A percentile compares a stretch with the other conserved stretches of the same genome.
Conservation (phyloP, 2,113 vertebrate species). For the Paradoxurus hermaphroditus region DNA sequence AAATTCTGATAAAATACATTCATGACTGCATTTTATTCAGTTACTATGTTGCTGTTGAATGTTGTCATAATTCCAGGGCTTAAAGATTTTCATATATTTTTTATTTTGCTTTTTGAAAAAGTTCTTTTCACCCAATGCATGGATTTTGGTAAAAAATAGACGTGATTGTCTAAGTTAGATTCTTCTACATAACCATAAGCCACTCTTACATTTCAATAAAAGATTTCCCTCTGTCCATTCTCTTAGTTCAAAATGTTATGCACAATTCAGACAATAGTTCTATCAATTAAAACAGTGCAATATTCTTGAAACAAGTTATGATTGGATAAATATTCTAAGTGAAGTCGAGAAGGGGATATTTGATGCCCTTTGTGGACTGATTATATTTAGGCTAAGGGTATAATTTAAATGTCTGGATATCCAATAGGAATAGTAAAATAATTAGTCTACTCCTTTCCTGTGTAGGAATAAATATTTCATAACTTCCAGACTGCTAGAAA, state of each 20-base stretch:
- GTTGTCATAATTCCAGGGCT: conserved; percentile 12
- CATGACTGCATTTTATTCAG: conserved; percentile 32
- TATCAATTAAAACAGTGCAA: conserved; percentile 23
- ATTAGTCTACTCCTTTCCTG: neutral
- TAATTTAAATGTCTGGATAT: neutral
- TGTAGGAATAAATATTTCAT: conserved; percentile 61
- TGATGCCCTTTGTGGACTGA: neutral
- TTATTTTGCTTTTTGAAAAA: conserved; percentile 50
- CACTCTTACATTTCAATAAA: conserved; percentile 17
- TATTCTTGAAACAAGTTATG: neutral
- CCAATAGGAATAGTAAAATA: neutral
- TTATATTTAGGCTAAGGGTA: neutral
- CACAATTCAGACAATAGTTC: neutral
- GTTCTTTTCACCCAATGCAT: neutral
- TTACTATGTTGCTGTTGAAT: conserved; percentile 27
- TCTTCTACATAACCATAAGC: conserved; percentile 38
- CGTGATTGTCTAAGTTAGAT: conserved; percentile 31
- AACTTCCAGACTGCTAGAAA: conserved; percentile 20
- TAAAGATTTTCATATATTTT: neutral
- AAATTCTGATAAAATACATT: conserved; percentile 40
- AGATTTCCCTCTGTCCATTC: neutral
- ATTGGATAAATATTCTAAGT: neutral
- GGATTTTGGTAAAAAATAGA: conserved; percentile 53
- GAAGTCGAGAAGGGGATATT: neutral
- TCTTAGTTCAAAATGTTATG: neutral